These are phyloP conservation scores for Lonchura striata DNA, from an alignment of 2,113 vertebrate species.

Conservation along the genomic window DNA sequence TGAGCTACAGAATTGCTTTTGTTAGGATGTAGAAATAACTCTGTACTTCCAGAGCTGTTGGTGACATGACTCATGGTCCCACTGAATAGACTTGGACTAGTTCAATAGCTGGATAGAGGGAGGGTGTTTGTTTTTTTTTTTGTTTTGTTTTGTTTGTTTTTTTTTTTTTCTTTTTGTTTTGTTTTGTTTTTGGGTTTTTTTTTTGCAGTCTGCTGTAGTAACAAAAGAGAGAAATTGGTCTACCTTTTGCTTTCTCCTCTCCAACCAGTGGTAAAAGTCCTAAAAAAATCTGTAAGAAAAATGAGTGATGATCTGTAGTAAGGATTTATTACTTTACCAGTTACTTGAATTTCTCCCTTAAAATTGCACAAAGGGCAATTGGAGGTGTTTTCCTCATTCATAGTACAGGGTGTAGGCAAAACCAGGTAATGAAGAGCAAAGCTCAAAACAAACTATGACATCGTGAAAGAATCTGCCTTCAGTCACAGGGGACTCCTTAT, in stretches of 20 bases:
- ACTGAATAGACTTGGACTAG: not conserved
- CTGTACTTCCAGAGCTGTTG: conserved; percentile 29
- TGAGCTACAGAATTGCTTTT: conserved; percentile 29
- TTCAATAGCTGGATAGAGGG: not conserved
- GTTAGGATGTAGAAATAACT: conserved; percentile 25
- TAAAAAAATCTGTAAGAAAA: not conserved
- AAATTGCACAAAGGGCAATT: not conserved
- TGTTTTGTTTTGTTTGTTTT: not conserved
- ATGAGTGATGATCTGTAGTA: conserved; percentile 28
- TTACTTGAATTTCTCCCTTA: conserved; percentile 41
- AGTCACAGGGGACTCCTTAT: not conserved
- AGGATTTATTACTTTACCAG: conserved; percentile 40
- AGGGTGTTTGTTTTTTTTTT: no score
- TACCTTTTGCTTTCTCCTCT: not conserved
- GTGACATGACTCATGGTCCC: conserved; percentile 4
- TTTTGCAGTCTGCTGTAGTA: not conserved
- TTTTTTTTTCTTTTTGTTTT: not conserved
- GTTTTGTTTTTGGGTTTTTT: not conserved
- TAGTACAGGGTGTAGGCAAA: not conserved
- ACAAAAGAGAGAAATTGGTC: not conserved
- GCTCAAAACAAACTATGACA: not conserved
- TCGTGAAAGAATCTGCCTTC: conserved; percentile 10
- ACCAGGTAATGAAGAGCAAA: conserved; percentile 13
- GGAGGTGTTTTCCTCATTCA: not conserved
- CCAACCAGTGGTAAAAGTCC: not conserved